These are phyloP conservation scores for Ooceraea biroi DNA, from an alignment of 1,140 invertebrate species.

Conservation along the genomic window DNA sequence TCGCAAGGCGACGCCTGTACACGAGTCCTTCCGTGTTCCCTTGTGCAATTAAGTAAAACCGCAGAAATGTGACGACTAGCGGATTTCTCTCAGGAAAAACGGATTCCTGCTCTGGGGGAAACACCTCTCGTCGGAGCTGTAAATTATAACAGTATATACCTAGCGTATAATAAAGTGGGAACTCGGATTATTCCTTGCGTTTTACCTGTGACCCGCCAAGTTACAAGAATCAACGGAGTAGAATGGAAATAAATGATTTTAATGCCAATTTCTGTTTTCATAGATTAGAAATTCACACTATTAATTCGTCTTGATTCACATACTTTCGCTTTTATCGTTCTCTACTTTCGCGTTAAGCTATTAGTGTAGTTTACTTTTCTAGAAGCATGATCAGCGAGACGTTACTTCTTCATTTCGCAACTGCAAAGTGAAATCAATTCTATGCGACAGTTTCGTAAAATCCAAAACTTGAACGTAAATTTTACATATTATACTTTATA, in stretches of 20 bases:
- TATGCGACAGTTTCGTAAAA: no score
- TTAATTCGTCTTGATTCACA: neutral
- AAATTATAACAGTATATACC: slow-evolving; percentile 26
- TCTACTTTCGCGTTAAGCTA: neutral
- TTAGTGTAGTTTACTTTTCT: neutral
- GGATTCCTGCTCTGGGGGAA: neutral
- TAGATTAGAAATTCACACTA: neutral
- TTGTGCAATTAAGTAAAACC: slow-evolving; percentile 16
- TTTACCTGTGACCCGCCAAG: neutral
- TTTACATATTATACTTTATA: no score
- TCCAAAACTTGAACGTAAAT: no score
- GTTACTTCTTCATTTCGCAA: neutral
- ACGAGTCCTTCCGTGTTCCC: neutral
- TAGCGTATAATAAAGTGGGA: slow-evolving; percentile 25
- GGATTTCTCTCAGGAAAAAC: slow-evolving; percentile 38
- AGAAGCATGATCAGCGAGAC: neutral
- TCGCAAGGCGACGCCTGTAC: neutral
- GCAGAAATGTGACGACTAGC: slow-evolving; percentile 28
- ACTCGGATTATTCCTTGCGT: neutral
- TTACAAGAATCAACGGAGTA: neutral
- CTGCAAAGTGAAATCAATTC: no score
- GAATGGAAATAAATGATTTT: neutral
- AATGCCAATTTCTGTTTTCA: neutral
- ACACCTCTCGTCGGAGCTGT: slow-evolving; percentile 1
- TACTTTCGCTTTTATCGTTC: neutral